phyloP scores from a whole-genome alignment of 2,113 vertebrate genomes.

The Oreochromis aureus region DNA sequence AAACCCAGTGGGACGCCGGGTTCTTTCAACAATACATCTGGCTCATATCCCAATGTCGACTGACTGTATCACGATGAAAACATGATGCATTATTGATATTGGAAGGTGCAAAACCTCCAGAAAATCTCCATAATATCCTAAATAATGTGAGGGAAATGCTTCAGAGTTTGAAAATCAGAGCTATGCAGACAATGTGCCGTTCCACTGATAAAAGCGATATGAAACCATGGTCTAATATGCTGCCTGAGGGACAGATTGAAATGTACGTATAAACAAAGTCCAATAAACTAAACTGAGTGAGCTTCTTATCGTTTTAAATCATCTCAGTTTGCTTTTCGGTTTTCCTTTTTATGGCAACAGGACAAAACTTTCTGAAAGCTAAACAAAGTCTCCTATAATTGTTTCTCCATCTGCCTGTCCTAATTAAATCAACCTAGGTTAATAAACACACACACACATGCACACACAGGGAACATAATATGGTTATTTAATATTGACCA shows the following conservation, averaged over 20 bases:
- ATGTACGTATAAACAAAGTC: neutral
- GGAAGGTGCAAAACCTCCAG: neutral
- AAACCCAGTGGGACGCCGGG: slow-evolving; percentile 23
- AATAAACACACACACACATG: neutral
- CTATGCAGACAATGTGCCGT: neutral
- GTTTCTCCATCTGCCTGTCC: neutral
- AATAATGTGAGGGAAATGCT: neutral
- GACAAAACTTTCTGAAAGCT: neutral
- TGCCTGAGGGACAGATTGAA: neutral
- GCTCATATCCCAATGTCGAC: neutral
- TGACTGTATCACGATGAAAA: neutral
- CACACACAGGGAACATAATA: neutral
- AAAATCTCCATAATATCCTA: neutral
- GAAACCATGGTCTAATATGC: neutral
- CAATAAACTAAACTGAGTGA: neutral
- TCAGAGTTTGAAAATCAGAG: neutral
- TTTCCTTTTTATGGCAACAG: neutral
- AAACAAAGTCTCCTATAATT: neutral
- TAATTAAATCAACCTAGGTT: neutral
- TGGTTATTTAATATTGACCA: neutral
- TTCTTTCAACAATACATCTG: slow-evolving; percentile 30
- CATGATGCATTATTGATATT: neutral
- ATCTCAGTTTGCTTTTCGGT: neutral
- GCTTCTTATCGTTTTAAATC: neutral
- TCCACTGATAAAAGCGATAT: neutral